Evolutionary conservation across 1,140 invertebrate genomes (phyloP).

Genomic region (Danaus plexippus): DNA sequence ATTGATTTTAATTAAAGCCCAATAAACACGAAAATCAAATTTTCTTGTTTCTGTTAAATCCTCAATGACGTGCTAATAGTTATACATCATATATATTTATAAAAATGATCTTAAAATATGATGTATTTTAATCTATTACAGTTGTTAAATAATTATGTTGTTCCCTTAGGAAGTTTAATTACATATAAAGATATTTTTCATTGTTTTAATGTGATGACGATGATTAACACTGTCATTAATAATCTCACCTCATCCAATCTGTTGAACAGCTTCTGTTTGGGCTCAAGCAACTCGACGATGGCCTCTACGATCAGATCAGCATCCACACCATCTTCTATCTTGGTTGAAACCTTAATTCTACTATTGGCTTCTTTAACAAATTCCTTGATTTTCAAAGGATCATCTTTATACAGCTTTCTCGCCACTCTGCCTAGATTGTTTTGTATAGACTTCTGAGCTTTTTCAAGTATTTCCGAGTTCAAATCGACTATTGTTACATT

Average conservation of each 20-base stretch:
- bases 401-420: slow-evolving; percentile 83
- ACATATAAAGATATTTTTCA: too few species aligned
- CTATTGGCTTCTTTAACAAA: slow-evolving; percentile 76
- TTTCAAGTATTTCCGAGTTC: slow-evolving; percentile 78
- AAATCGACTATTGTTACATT: slow-evolving; percentile 84
- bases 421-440: slow-evolving; percentile 80
- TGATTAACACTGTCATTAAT: too few species aligned
- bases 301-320: slow-evolving; percentile 88
- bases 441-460: slow-evolving; percentile 78
- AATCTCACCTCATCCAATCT: slow-evolving; percentile 69
- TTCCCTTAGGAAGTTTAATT: too few species aligned
- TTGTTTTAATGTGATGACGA: too few species aligned
- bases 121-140: too few species aligned
- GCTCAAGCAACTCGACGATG: slow-evolving; percentile 86
- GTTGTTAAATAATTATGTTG: too few species aligned
- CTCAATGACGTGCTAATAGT: too few species aligned
- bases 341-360: slow-evolving; percentile 72
- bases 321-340: slow-evolving; percentile 51
- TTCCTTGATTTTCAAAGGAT: slow-evolving; percentile 72
- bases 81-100: too few species aligned
- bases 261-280: slow-evolving; percentile 85
- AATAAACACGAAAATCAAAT: too few species aligned
- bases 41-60: too few species aligned
- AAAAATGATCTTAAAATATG: too few species aligned
- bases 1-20: too few species aligned